Percentiles rank a stretch among this genome's conserved stretches.
Conservation (phyloP, 1,140 invertebrate genomes). For the Aphelenchoides fujianensis region DNA sequence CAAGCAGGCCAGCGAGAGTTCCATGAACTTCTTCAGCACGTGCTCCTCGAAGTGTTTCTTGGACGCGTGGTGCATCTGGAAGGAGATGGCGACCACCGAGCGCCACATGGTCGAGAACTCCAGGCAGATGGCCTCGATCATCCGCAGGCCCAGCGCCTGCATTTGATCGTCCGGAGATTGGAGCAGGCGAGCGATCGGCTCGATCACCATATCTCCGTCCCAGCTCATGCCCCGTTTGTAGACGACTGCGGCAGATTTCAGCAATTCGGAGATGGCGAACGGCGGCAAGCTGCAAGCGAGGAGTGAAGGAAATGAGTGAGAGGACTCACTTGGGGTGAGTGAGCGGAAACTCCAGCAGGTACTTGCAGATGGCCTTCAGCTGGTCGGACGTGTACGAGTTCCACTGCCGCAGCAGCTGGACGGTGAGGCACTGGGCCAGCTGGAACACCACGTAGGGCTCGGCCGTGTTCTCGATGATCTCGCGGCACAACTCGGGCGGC, state of each 20-base stretch:
- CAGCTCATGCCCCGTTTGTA: conserved; percentile 13
- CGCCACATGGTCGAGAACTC: conserved; percentile 5
- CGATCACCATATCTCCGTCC: not conserved
- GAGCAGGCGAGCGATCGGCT: not conserved
- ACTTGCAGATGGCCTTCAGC: conserved; percentile 1
- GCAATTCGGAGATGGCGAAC: conserved; percentile 3
- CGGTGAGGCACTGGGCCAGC: conserved; percentile 8
- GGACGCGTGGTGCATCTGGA: not conserved
- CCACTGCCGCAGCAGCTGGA: not conserved
- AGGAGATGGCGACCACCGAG: not conserved
- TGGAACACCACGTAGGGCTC: conserved; percentile 12
- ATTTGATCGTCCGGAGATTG: not conserved
- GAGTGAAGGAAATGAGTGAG: not conserved
- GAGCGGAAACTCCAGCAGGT: conserved; percentile 19
- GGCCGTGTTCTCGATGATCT: not conserved
- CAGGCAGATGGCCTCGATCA: conserved; percentile 10
- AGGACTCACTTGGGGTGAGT: not conserved
- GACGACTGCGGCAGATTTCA: not conserved
- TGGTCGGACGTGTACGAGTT: not conserved
- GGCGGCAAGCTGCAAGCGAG: not conserved
- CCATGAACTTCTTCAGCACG: conserved; percentile 12
- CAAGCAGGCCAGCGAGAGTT: conserved; percentile 7
- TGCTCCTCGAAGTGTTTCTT: conserved; percentile 15
- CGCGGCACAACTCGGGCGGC: conserved; percentile 8
- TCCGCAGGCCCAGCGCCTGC: conserved; percentile 11